Evolutionary conservation across 1,140 invertebrate genomes (phyloP).

Genomic region (Monomorium pharaonis): DNA sequence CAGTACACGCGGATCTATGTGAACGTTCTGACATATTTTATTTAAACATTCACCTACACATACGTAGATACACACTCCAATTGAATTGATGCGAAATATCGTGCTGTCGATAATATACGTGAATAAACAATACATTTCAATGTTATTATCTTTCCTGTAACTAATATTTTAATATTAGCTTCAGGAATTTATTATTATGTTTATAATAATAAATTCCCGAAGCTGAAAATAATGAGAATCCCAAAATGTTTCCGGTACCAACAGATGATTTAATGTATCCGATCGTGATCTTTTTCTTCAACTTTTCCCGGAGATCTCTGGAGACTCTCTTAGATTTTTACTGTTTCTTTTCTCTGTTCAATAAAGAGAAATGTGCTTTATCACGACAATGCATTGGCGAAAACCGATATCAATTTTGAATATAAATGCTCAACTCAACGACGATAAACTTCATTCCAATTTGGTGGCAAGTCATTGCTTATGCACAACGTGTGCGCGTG

Average conservation of each 20-base stretch:
- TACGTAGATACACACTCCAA: background rate
- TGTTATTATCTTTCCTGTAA: background rate
- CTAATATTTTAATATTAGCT: constrained; percentile 18
- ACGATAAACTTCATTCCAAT: constrained; percentile 39
- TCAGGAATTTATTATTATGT: background rate
- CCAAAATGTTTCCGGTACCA: background rate
- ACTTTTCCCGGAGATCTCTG: background rate
- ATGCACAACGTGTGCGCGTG: background rate
- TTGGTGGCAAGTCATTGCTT: constrained; percentile 34
- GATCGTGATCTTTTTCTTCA: background rate
- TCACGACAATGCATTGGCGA: constrained; percentile 46
- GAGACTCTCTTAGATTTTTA: background rate
- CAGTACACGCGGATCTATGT: background rate
- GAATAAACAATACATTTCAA: background rate
- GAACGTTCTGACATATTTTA: constrained; percentile 64
- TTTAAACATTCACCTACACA: constrained; percentile 54
- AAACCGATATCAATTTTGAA: constrained; percentile 33
- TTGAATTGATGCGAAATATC: constrained; percentile 16
- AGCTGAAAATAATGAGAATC: background rate
- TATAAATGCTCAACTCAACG: constrained; percentile 2
- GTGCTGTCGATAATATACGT: constrained; percentile 26
- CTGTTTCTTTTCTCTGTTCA: background rate
- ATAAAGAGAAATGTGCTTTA: constrained; percentile 29
- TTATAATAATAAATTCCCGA: background rate
- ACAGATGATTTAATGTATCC: background rate